Conservation (phyloP, 1,140 invertebrate genomes). For the Lanistes nyassanus region DNA sequence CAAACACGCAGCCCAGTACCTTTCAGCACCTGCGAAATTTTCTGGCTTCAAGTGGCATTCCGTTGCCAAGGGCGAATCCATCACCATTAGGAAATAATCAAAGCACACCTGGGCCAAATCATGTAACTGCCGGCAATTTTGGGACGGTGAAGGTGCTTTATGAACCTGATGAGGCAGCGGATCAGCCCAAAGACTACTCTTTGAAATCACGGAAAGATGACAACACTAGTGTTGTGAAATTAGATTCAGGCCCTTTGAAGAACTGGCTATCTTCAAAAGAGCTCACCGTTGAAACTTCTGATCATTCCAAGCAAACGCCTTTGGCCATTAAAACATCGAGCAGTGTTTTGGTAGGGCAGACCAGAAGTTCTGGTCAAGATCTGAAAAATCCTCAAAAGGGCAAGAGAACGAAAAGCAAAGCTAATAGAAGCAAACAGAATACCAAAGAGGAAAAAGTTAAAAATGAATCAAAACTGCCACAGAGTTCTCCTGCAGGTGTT, state of each 20-base stretch:
- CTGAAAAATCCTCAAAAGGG: neutral
- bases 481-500: too few species aligned
- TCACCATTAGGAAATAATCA: neutral
- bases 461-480: too few species aligned
- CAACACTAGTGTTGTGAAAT: neutral
- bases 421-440: too few species aligned
- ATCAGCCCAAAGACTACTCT: slow-evolving; percentile 16
- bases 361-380: neutral
- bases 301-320: neutral
- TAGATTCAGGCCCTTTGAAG: neutral
- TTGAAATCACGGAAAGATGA: slow-evolving; percentile 12
- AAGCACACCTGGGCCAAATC: slow-evolving; percentile 3
- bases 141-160: neutral
- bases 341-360: neutral
- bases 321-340: neutral
- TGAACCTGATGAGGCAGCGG: neutral
- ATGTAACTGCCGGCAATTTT: neutral
- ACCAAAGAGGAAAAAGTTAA: too few species aligned
- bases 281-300: neutral
- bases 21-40: slow-evolving; percentile 6
- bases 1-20: neutral
- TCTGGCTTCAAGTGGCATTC: neutral
- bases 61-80: neutral
- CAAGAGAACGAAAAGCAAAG: too few species aligned
- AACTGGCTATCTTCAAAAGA: neutral